These are phyloP conservation scores for Andrena fulva DNA, from an alignment of 2,888 invertebrate species.

Conservation along the genomic window DNA sequence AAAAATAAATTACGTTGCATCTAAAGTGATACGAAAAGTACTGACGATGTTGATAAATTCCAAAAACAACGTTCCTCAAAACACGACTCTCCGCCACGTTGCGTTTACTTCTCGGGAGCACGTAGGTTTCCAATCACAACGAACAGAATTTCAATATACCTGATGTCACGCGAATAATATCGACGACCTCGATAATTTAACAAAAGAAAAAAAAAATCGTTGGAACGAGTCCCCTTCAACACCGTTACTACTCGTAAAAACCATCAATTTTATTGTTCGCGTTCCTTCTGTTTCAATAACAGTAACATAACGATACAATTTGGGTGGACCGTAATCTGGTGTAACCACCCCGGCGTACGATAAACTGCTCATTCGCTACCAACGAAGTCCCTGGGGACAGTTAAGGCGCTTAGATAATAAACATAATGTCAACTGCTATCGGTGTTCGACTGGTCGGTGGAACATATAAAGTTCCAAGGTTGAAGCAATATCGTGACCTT, in stretches of 20 bases:
- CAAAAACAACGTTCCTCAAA: no score
- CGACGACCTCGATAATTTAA: not conserved
- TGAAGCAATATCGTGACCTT: slow-evolving; percentile 64
- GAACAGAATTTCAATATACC: not conserved
- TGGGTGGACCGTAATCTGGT: slow-evolving; percentile 2
- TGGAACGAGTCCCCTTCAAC: slow-evolving; percentile 1
- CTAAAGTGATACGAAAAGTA: no score
- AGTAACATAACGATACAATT: no score
- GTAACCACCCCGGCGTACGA: slow-evolving; percentile 3
- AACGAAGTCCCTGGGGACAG: slow-evolving; percentile 11
- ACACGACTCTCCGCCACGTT: no score
- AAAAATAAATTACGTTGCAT: no score
- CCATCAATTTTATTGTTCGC: not conserved
- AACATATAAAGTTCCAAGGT: slow-evolving; percentile 56
- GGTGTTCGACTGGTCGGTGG: slow-evolving; percentile 35
- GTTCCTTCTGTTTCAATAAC: no score
- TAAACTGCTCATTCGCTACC: slow-evolving; percentile 5
- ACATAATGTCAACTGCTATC: slow-evolving; percentile 56
- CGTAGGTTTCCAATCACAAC: no score
- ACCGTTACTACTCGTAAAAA: not conserved
- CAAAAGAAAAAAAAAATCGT: not conserved
- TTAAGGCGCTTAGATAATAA: slow-evolving; percentile 51
- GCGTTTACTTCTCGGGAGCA: no score
- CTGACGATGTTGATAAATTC: no score
- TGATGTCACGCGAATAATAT: not conserved